A percentile compares a stretch with the other conserved stretches of the same genome.
Conservation (phyloP, 2,888 invertebrate genomes). For the Eupithecia abbreviata region DNA sequence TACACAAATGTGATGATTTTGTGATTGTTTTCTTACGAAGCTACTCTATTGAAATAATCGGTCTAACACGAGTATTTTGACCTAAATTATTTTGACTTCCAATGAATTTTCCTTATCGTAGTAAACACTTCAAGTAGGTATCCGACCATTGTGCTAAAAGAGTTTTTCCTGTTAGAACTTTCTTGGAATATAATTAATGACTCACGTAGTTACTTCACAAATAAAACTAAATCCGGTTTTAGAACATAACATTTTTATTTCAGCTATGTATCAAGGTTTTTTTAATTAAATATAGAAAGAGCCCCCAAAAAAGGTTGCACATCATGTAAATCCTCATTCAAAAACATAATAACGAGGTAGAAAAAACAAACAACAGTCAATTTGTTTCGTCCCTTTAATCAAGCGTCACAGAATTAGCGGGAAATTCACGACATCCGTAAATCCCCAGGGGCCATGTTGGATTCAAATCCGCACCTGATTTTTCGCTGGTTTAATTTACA, state of each 20-base stretch:
- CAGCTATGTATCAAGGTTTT: background rate
- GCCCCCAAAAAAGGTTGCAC: conserved; percentile 15
- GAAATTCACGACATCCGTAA: conserved; percentile 47
- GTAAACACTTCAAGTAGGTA: background rate
- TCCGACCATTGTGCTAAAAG: background rate
- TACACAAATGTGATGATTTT: conserved; percentile 59
- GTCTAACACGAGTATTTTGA: background rate
- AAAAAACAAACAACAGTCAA: conserved; percentile 46
- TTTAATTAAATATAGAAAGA: conserved; percentile 21
- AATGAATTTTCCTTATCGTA: background rate
- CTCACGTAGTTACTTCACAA: background rate
- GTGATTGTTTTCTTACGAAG: conserved; percentile 43
- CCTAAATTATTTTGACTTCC: background rate
- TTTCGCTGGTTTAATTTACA: conserved; percentile 53
- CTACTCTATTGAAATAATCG: background rate
- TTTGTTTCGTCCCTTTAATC: conserved; percentile 48
- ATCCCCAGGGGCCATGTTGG: conserved; percentile 46
- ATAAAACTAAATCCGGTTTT: background rate
- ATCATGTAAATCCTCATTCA: conserved; percentile 18
- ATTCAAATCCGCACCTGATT: conserved; percentile 50
- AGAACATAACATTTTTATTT: background rate
- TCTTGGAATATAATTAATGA: conserved; percentile 5
- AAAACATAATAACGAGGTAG: conserved; percentile 40
- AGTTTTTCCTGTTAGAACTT: conserved; percentile 9
- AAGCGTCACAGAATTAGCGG: conserved; percentile 49